These are phyloP conservation scores for Cavia porcellus DNA, from an alignment of 2,113 vertebrate species.

Conservation along the genomic window DNA sequence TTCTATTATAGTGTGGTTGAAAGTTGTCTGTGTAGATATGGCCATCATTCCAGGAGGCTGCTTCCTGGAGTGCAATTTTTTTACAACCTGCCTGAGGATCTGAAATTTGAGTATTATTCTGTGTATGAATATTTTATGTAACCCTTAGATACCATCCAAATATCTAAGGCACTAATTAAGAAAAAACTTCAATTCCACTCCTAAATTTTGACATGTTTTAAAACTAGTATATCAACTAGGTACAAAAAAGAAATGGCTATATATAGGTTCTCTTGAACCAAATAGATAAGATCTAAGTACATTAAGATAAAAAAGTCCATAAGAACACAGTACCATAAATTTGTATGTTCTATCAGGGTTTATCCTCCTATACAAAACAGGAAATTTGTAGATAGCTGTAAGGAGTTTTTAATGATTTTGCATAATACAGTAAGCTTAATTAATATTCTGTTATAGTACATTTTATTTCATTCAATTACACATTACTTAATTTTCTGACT, in stretches of 20 bases:
- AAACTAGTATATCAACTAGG: slow-evolving; percentile 35
- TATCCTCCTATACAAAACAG: background rate
- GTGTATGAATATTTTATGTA: slow-evolving; percentile 61
- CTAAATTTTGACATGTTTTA: slow-evolving; percentile 58
- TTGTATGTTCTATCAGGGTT: background rate
- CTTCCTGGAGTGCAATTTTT: background rate
- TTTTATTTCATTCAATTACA: background rate
- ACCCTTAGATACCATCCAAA: slow-evolving; percentile 19
- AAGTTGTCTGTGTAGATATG: background rate
- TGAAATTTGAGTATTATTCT: slow-evolving; percentile 7
- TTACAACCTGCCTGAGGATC: background rate
- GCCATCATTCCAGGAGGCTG: background rate
- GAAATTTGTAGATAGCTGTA: background rate
- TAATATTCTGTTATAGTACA: background rate
- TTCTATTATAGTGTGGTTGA: background rate
- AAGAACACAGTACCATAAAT: background rate
- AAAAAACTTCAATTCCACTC: slow-evolving; percentile 58
- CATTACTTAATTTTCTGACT: background rate
- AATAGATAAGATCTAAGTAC: slow-evolving; percentile 11
- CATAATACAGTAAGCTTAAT: slow-evolving; percentile 21
- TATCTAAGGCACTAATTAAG: slow-evolving; percentile 52
- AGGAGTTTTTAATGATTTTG: slow-evolving; percentile 1
- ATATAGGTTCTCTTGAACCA: background rate
- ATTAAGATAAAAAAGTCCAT: background rate
- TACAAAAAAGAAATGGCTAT: slow-evolving; percentile 1